A percentile compares a stretch with the other conserved stretches of the same genome.
phyloP scores from a whole-genome alignment of 2,113 vertebrate genomes.

The Amblyornis subalaris region DNA sequence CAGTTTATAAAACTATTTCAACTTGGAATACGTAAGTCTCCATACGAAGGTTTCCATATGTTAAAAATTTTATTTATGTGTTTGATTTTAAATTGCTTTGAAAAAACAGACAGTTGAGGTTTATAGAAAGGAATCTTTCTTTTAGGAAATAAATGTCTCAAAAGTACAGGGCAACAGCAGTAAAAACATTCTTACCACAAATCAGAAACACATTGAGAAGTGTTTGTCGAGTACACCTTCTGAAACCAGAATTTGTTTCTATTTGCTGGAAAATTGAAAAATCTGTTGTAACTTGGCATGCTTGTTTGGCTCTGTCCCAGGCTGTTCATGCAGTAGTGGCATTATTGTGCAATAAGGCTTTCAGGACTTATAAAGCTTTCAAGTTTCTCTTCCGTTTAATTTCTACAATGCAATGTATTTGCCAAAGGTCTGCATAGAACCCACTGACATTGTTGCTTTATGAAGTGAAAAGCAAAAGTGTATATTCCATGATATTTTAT shows the following conservation, averaged over 20 bases:
- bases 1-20: slow-evolving; percentile 90
- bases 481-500: slow-evolving; percentile 59
- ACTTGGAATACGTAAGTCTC: slow-evolving; percentile 83
- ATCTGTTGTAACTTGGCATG: slow-evolving; percentile 78
- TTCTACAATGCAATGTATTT: slow-evolving; percentile 71
- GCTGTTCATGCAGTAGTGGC: slow-evolving; percentile 37
- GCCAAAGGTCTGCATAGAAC: slow-evolving; percentile 67
- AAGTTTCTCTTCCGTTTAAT: slow-evolving; percentile 30
- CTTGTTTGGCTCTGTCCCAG: slow-evolving; percentile 70
- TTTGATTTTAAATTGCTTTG: slow-evolving; percentile 88
- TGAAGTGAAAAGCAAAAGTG: slow-evolving; percentile 67
- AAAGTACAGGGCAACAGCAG: slow-evolving; percentile 77
- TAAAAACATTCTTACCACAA: slow-evolving; percentile 88
- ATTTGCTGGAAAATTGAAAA: slow-evolving; percentile 76
- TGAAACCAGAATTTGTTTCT: slow-evolving; percentile 77
- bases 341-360: slow-evolving; percentile 45
- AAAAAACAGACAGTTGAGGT: slow-evolving; percentile 88
- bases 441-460: slow-evolving; percentile 68
- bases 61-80: slow-evolving; percentile 82
- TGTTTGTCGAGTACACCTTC: slow-evolving; percentile 66
- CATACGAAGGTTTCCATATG: slow-evolving; percentile 91
- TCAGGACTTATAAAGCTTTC: slow-evolving; percentile 6
- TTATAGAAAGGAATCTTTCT: slow-evolving; percentile 81
- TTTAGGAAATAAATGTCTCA: slow-evolving; percentile 79
- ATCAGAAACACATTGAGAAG: slow-evolving; percentile 77